A percentile compares a stretch with the other conserved stretches of the same genome.
Evolutionary conservation across 2,113 vertebrate species (phyloP).

Genomic region (Bolborhynchus lineola): DNA sequence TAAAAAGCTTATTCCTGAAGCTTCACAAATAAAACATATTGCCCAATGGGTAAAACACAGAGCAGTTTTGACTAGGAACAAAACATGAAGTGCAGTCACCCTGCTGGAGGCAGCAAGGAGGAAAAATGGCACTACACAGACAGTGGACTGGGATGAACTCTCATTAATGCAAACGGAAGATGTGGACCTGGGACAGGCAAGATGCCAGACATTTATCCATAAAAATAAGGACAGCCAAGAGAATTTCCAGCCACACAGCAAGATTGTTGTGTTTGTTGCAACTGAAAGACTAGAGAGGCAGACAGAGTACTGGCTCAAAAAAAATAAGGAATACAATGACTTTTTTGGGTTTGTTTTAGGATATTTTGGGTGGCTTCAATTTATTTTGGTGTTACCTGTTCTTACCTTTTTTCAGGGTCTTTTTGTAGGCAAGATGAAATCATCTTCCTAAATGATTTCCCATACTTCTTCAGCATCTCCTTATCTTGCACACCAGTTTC

Average conservation of each 20-base stretch:
- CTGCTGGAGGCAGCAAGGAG: neutral
- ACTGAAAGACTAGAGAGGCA: neutral
- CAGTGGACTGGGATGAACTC: neutral
- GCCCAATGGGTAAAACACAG: neutral
- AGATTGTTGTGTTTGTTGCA: neutral
- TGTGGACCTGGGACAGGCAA: neutral
- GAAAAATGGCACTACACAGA: neutral
- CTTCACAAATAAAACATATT: neutral
- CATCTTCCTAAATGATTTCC: constrained; percentile 99
- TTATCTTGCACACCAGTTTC: constrained; percentile 98
- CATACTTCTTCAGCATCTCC: constrained; percentile 97
- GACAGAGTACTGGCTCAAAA: neutral
- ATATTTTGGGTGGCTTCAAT: neutral
- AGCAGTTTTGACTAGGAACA: neutral
- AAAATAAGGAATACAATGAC: neutral
- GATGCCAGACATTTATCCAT: neutral
- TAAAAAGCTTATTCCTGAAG: neutral
- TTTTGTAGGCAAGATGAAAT: constrained; percentile 95
- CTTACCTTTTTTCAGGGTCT: constrained; percentile 96
- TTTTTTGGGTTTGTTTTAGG: neutral
- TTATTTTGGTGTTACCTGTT: neutral
- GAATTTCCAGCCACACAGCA: neutral
- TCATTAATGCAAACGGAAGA: neutral
- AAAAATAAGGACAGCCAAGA: neutral
- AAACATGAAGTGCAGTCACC: constrained; percentile 10